Evolutionary conservation across 2,888 invertebrate species (phyloP).

Genomic region (Calephelis perditalis): DNA sequence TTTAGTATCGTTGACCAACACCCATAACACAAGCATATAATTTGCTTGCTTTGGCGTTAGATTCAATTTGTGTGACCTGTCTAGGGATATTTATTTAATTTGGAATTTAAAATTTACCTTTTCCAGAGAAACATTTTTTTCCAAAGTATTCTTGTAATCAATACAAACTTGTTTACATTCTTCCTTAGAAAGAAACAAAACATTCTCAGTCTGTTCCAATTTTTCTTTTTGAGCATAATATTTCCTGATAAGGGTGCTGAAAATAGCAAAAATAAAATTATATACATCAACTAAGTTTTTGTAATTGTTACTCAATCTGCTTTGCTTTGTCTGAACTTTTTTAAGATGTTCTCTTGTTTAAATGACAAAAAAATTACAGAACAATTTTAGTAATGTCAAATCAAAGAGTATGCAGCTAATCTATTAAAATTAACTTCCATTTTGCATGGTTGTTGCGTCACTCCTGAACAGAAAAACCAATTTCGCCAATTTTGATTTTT

Average conservation of each 20-base stretch:
- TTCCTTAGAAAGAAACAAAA: constrained; percentile 40
- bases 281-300: neutral
- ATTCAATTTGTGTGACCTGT: too few species aligned
- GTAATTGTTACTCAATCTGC: too few species aligned
- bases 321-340: neutral
- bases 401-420: too few species aligned
- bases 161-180: constrained; percentile 49
- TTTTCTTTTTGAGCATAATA: constrained; percentile 38
- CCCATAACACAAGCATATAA: too few species aligned
- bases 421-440: too few species aligned
- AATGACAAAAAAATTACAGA: too few species aligned
- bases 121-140: constrained; percentile 42
- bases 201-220: constrained; percentile 38
- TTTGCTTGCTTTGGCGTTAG: too few species aligned
- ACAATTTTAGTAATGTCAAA: too few species aligned
- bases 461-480: too few species aligned
- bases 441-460: too few species aligned
- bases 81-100: neutral
- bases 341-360: neutral
- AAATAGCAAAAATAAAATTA: constrained; percentile 22
- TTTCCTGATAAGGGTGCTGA: constrained; percentile 44
- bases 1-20: too few species aligned
- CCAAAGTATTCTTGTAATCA: constrained; percentile 42
- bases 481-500: too few species aligned
- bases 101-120: constrained; percentile 34